These are phyloP conservation scores for Catharus minimus DNA, from an alignment of 2,113 vertebrate species.

Conservation along the genomic window DNA sequence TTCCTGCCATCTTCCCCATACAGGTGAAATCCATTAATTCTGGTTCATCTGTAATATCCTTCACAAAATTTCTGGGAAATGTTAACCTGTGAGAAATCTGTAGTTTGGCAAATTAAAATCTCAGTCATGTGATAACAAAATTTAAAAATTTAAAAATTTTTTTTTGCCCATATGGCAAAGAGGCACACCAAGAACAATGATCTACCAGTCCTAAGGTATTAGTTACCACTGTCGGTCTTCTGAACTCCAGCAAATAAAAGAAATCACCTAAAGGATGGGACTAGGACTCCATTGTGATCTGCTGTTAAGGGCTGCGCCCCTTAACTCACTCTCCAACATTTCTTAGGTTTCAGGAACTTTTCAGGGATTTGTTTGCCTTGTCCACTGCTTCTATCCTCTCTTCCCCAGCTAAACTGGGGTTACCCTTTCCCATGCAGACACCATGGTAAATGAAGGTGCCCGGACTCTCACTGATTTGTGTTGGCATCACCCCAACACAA, in stretches of 20 bases:
- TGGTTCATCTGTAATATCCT: not conserved
- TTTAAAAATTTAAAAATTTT: too few relatives aligned
- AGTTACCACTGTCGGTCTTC: not conserved
- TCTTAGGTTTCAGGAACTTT: not conserved
- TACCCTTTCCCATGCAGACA: not conserved
- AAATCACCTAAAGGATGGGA: not conserved
- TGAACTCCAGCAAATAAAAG: not conserved
- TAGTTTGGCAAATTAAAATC: not conserved
- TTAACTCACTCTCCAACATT: not conserved
- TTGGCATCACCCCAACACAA: not conserved
- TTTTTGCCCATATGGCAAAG: not conserved
- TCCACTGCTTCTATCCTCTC: not conserved
- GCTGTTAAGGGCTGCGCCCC: not conserved
- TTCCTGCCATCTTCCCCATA: constrained; percentile 89
- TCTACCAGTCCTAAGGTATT: not conserved
- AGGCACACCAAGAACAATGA: not conserved
- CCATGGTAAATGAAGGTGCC: not conserved
- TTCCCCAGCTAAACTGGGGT: not conserved
- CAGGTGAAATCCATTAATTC: constrained; percentile 73
- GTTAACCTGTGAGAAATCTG: not conserved
- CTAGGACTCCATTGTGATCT: not conserved
- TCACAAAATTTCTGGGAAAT: not conserved
- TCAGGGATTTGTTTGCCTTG: not conserved
- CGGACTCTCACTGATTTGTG: not conserved
- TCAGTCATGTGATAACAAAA: not conserved